Conservation (phyloP, 2,888 invertebrate species). For the Lamproptera curius region DNA sequence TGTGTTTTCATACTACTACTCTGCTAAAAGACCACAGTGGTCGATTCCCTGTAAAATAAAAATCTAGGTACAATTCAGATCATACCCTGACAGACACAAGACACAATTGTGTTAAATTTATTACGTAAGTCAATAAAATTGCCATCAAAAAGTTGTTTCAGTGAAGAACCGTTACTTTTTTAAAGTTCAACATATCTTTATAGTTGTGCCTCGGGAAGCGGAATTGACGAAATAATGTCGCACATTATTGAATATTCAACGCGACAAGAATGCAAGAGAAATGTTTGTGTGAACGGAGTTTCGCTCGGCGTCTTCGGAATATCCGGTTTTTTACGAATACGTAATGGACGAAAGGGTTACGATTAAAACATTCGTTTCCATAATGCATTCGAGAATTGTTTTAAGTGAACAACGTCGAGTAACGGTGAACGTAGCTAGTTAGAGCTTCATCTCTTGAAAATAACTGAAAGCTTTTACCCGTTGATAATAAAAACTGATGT, state of each 20-base stretch:
- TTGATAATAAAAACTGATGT: too few relatives aligned
- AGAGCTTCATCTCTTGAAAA: too few relatives aligned
- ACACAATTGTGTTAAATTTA: neutral
- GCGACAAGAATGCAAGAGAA: slow-evolving; percentile 8
- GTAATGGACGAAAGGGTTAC: neutral
- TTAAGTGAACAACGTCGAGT: neutral
- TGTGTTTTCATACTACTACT: too few relatives aligned
- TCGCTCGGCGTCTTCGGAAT: slow-evolving; percentile 19
- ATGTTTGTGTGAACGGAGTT: neutral
- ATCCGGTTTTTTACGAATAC: neutral
- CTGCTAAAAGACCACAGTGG: too few relatives aligned
- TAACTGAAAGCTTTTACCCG: too few relatives aligned
- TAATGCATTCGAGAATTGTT: neutral
- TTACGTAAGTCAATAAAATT: neutral
- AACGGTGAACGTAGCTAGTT: neutral
- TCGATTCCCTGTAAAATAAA: too few relatives aligned
- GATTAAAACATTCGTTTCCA: neutral
- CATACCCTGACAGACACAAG: neutral
- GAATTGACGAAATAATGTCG: slow-evolving; percentile 6
- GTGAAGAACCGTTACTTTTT: neutral
- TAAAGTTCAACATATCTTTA: neutral
- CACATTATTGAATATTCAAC: slow-evolving; percentile 14
- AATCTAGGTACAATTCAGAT: neutral
- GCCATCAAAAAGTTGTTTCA: neutral
- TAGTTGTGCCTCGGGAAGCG: too few relatives aligned